Evolutionary conservation across 2,113 vertebrate species (phyloP).

Genomic region (Donacobius atricapilla): DNA sequence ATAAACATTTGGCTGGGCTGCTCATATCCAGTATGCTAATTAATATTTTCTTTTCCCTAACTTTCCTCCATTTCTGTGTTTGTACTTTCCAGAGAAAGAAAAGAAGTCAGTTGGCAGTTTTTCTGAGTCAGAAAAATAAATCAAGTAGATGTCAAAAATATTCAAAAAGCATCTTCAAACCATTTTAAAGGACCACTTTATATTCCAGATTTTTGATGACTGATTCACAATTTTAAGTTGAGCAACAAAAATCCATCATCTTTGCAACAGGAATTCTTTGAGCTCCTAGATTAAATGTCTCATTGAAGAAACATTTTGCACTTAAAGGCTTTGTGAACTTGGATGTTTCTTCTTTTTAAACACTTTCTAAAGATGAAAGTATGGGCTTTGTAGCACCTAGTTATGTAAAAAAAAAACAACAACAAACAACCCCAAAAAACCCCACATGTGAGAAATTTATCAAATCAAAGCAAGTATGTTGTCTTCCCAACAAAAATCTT

Average conservation of each 20-base stretch:
- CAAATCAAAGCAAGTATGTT: neutral
- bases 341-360: neutral
- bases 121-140: neutral
- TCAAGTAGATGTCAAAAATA: neutral
- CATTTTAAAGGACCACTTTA: neutral
- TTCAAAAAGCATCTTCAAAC: neutral
- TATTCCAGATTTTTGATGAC: conserved; percentile 2
- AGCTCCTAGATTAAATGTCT: neutral
- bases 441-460: neutral
- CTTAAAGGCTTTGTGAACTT: neutral
- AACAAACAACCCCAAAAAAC: no score
- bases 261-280: neutral
- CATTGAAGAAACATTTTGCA: neutral
- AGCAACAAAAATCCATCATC: neutral
- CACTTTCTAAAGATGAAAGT: neutral
- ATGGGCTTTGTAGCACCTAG: neutral
- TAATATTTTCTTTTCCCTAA: neutral
- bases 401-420: neutral
- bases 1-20: neutral
- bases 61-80: neutral
- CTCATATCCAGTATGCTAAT: neutral
- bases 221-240: neutral
- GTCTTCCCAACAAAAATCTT: neutral
- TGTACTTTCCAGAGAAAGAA: neutral
- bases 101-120: neutral